phyloP scores from a whole-genome alignment of 2,113 vertebrate genomes.

The Perca schrenkii region DNA sequence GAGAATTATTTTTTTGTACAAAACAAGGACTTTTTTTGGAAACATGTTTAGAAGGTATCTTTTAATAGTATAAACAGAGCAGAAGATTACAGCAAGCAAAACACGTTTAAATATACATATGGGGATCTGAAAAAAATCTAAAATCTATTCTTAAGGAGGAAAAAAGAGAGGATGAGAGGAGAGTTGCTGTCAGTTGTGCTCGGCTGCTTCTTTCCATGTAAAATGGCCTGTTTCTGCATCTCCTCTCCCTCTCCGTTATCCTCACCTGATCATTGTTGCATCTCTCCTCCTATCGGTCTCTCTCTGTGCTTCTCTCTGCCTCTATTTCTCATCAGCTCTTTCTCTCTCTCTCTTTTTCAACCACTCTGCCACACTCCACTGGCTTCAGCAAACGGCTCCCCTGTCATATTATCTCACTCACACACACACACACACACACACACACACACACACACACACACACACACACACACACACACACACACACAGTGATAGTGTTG shows the following conservation, averaged over 20 bases:
- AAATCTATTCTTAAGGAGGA: not conserved
- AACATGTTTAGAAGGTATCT: not conserved
- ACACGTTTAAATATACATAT: not conserved
- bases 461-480: conserved; percentile 20
- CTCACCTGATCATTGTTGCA: conserved; percentile 68
- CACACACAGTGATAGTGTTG: not conserved
- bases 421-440: conserved; percentile 19
- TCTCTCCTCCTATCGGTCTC: conserved; percentile 59
- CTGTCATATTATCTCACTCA: conserved; percentile 80
- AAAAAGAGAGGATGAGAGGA: conserved; percentile 40
- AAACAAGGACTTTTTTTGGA: not conserved
- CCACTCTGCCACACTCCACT: conserved; percentile 80
- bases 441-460: conserved; percentile 1
- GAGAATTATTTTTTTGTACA: not conserved
- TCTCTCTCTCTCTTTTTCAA: conserved; percentile 57
- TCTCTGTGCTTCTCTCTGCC: conserved; percentile 48
- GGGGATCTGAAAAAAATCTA: not conserved
- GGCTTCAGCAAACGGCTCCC: conserved; percentile 80
- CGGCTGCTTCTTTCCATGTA: conserved; percentile 71
- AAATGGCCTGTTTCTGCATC: conserved; percentile 73
- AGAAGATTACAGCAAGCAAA: conserved; percentile 1
- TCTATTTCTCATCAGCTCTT: conserved; percentile 67
- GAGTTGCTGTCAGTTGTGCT: conserved; percentile 76
- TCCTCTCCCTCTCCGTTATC: conserved; percentile 71
- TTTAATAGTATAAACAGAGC: not conserved